Conservation (phyloP, 2,113 vertebrate species). For the Cranoglanis bouderius region DNA sequence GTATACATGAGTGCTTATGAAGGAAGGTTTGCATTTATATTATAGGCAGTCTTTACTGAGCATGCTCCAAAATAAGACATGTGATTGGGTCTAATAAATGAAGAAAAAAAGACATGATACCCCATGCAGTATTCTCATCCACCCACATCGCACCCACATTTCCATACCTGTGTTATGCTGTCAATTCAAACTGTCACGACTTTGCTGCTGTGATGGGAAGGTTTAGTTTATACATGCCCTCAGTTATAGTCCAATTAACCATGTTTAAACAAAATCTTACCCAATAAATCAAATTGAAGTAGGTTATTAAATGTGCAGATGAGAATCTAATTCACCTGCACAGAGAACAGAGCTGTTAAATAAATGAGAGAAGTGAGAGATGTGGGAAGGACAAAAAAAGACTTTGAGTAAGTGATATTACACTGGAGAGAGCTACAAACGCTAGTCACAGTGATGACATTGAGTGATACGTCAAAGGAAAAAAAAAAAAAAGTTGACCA, state of each 20-base stretch:
- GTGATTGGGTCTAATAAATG: background rate
- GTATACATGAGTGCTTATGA: background rate
- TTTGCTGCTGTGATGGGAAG: background rate
- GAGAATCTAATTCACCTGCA: too few relatives aligned
- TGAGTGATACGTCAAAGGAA: too few relatives aligned
- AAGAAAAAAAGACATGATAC: background rate
- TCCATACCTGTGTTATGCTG: background rate
- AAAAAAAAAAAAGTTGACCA: too few relatives aligned
- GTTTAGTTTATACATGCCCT: background rate
- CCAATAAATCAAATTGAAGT: background rate
- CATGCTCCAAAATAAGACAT: background rate
- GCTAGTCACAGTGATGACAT: too few relatives aligned
- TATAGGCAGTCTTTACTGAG: background rate
- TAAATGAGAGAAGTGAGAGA: too few relatives aligned
- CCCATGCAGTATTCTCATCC: background rate
- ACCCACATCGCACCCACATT: background rate
- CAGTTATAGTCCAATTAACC: background rate
- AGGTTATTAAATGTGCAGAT: too few relatives aligned
- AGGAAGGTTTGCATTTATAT: background rate
- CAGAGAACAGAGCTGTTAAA: too few relatives aligned
- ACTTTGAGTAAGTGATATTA: background rate
- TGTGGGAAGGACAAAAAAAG: too few relatives aligned
- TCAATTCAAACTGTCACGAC: background rate
- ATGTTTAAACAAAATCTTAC: background rate
- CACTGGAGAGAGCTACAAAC: background rate